Evolutionary conservation across 2,113 vertebrate species (phyloP), one percentile per base, ranked within the genome.

Genomic region (Anhinga rufa): DNA sequence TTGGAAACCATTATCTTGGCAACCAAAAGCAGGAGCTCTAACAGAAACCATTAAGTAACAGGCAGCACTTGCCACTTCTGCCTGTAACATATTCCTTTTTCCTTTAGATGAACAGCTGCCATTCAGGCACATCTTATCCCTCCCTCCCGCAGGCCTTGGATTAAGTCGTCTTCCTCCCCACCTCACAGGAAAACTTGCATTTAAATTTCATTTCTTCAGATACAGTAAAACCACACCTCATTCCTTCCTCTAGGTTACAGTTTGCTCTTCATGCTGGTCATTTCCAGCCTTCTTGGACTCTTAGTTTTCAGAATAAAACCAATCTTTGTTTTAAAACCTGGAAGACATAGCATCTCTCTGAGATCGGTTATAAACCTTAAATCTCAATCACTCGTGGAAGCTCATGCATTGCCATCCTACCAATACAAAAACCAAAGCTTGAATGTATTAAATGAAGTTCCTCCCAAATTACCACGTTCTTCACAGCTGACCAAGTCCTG

Each of bases 401-500:
- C 20, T 52, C 24, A 4, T 4, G 9, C 60, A 32, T 4, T 60
- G 36, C 48, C 65, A 58, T 36, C 52, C 34, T 42, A n/a, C 38
- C 22, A 10, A 32, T 2, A 58, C 29, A 54, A 71, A 71, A 82
- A 51, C 5, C 68, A 61, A n/a, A 82, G 62, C 31, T 32, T 17
- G 9, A 20, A 32, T 1, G 9, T 25, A 49, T 46, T 51, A 57
- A 76, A 57, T 5, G 22, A 62, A 49, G 58, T 51, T 88, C 58
- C 68, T 90, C 52, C 38, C 42, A 36, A 72, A 60, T 17, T 17
- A 34, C 15, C 49, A 36, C 0, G 1, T 24, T n/a, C 60, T 38
- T 42, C 2, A 26, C 18, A 14, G 57, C 31, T 20, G 38, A 29
- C 0, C 0, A 25, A 29, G 51, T 7, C 52, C 19, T 9, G n/a